Conservation (phyloP, 2,888 invertebrate species). For the Mesoligia furuncula region DNA sequence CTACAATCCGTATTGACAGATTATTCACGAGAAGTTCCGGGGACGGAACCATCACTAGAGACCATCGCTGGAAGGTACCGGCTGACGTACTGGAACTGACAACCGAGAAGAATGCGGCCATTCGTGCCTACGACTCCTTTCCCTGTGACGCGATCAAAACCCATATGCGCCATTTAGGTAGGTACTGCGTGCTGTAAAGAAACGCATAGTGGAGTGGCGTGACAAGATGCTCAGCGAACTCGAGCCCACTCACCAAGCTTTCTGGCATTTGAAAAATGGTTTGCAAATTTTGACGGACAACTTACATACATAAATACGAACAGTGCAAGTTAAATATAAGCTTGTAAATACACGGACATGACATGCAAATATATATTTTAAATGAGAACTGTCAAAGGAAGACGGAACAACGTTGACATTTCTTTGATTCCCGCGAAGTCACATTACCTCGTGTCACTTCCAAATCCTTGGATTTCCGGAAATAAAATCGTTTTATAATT, state of each 20-base stretch:
- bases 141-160: neutral
- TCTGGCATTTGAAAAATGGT: too few relatives aligned
- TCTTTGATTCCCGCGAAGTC: constrained; percentile 15
- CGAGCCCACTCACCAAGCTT: too few relatives aligned
- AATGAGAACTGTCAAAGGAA: constrained; percentile 40
- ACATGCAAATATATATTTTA: constrained; percentile 23
- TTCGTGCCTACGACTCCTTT: neutral
- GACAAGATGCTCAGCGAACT: neutral
- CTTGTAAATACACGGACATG: neutral
- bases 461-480: constrained; percentile 13
- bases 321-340: too few relatives aligned
- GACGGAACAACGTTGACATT: constrained; percentile 24
- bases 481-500: neutral
- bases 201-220: neutral
- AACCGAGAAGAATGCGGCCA: neutral
- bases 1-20: neutral
- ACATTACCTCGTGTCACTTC: constrained; percentile 32
- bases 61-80: neutral
- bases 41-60: too few relatives aligned
- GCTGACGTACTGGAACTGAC: too few relatives aligned
- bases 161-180: neutral
- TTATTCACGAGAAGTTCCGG: neutral
- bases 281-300: too few relatives aligned
- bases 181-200: too few relatives aligned
- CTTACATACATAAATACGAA: too few relatives aligned